phyloP scores from a whole-genome alignment of 2,797 vertebrate species.

The Pseudotriccus pelzelni region DNA sequence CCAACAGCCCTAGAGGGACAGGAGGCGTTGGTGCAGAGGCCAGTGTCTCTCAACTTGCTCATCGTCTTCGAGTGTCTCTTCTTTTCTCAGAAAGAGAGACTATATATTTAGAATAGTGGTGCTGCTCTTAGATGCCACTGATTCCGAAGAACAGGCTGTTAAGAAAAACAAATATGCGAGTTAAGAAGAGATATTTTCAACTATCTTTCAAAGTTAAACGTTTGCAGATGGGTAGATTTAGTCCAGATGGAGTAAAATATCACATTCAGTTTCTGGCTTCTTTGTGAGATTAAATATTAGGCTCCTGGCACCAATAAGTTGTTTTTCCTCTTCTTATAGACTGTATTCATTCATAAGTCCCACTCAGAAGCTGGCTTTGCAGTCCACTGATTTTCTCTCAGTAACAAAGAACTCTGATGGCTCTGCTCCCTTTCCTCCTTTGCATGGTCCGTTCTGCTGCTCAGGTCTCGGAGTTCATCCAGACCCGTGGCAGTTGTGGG shows the following conservation, averaged over 20 bases:
- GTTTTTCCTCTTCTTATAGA: not conserved
- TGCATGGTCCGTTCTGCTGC: not conserved
- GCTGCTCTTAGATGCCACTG: not conserved
- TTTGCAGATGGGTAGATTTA: not conserved
- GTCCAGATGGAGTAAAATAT: not conserved
- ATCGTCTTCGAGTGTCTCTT: accelerated
- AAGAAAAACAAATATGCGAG: not conserved
- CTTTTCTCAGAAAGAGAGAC: not conserved
- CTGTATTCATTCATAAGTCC: not conserved
- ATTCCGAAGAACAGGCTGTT: not conserved
- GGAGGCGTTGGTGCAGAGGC: accelerated
- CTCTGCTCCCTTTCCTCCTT: not conserved
- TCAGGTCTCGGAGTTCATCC: not conserved
- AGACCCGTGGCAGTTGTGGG: not conserved
- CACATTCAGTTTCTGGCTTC: not conserved
- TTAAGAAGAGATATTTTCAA: not conserved
- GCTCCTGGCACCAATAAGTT: not conserved
- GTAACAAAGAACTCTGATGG: not conserved
- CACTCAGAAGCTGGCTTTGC: not conserved
- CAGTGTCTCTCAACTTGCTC: not conserved
- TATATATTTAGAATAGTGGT: not conserved
- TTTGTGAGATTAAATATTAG: not conserved
- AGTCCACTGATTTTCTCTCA: not conserved
- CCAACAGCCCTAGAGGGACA: accelerated
- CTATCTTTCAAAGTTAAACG: not conserved